phyloP scores from a whole-genome alignment of 2,888 invertebrate species.

The Sinhomidia bicolor region DNA sequence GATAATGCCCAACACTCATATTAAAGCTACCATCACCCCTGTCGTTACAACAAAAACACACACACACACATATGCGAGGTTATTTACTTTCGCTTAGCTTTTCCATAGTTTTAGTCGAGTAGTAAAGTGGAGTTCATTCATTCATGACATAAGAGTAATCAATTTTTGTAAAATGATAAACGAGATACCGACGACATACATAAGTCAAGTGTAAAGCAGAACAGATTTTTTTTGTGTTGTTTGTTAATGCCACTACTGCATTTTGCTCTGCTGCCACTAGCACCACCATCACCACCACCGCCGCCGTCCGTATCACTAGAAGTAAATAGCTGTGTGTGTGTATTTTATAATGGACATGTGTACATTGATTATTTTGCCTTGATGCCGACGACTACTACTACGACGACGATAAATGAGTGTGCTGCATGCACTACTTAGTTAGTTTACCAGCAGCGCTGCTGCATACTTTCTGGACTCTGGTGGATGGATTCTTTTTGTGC shows the following conservation, averaged over 20 bases:
- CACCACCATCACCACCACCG: neutral
- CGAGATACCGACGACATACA: constrained; percentile 59
- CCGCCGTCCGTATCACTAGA: neutral
- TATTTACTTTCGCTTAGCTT: too few species aligned
- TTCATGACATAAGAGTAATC: constrained; percentile 48
- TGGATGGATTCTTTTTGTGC: constrained; percentile 35
- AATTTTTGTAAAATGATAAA: constrained; percentile 63
- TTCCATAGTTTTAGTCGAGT: neutral
- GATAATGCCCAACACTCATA: too few species aligned
- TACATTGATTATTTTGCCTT: constrained; percentile 43
- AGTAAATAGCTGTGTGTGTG: neutral
- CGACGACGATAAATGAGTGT: constrained; percentile 43
- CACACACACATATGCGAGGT: neutral
- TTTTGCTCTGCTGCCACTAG: neutral
- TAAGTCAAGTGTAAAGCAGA: constrained; percentile 32
- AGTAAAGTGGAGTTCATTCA: constrained; percentile 34
- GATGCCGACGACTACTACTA: constrained; percentile 1
- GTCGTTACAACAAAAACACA: neutral
- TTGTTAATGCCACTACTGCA: neutral
- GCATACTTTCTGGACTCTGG: constrained; percentile 24
- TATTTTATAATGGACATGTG: constrained; percentile 38
- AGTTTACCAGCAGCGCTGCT: too few species aligned
- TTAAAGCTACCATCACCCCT: neutral
- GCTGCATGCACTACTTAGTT: constrained; percentile 42
- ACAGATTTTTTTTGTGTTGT: neutral